These are phyloP conservation scores for Pediacus dermestoides DNA, from an alignment of 2,888 invertebrate genomes.

Conservation along the genomic window DNA sequence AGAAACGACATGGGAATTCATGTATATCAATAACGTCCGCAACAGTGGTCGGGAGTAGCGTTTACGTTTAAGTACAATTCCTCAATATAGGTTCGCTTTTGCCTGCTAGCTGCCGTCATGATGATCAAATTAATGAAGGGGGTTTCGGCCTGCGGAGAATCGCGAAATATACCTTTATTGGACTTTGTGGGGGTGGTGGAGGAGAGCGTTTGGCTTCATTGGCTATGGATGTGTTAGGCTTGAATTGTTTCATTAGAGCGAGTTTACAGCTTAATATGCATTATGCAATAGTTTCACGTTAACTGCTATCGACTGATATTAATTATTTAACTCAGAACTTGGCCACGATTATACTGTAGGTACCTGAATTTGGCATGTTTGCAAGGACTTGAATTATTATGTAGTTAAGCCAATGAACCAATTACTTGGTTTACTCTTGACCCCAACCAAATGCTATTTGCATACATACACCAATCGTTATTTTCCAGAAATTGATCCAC, in stretches of 20 bases:
- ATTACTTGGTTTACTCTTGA: slow-evolving; percentile 25
- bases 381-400: slow-evolving; percentile 29
- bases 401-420: slow-evolving; percentile 31
- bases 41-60: no score
- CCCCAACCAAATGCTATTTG: slow-evolving; percentile 15
- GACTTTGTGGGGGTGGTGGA: no score
- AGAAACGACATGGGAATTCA: slow-evolving; percentile 25
- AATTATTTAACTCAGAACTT: slow-evolving; percentile 30
- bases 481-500: not conserved
- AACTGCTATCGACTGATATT: slow-evolving; percentile 31
- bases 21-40: slow-evolving; percentile 31
- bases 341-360: slow-evolving; percentile 23
- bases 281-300: slow-evolving; percentile 28
- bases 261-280: slow-evolving; percentile 30
- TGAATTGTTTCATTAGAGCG: slow-evolving; percentile 33
- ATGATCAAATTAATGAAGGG: slow-evolving; percentile 33
- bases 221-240: slow-evolving; percentile 30
- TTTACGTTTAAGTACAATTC: slow-evolving; percentile 30
- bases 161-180: slow-evolving; percentile 24
- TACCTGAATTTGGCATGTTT: slow-evolving; percentile 32
- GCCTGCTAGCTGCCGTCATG: slow-evolving; percentile 27
- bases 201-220: slow-evolving; percentile 28
- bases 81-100: slow-evolving; percentile 31
- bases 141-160: no score
- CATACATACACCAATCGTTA: slow-evolving; percentile 12